A percentile compares a stretch with the other conserved stretches of the same genome.
phyloP scores from a whole-genome alignment of 2,113 vertebrate genomes.

The Tenrec ecaudatus region DNA sequence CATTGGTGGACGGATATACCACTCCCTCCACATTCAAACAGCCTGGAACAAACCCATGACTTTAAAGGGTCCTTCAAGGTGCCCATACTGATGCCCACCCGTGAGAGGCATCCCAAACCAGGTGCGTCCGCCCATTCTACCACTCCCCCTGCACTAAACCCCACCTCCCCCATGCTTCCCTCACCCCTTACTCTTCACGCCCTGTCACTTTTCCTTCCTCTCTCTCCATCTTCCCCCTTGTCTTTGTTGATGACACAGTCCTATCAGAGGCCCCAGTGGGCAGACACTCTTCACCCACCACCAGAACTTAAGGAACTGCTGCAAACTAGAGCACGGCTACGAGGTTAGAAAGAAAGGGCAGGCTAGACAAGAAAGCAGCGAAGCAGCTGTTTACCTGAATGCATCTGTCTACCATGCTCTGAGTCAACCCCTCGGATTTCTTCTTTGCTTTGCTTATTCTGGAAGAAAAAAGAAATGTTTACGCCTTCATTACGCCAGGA shows the following conservation, averaged over 20 bases:
- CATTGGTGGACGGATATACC: neutral
- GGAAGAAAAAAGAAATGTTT: neutral
- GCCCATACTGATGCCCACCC: neutral
- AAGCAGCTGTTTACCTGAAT: constrained; percentile 91
- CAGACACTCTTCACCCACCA: neutral
- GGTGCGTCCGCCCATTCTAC: neutral
- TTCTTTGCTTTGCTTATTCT: constrained; percentile 98
- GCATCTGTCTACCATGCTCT: constrained; percentile 99
- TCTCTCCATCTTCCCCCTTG: too few relatives aligned
- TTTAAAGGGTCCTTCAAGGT: neutral
- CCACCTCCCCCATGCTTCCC: too few relatives aligned
- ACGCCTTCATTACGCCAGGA: neutral
- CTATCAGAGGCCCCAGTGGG: neutral
- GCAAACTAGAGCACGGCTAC: neutral
- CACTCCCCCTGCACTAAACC: neutral
- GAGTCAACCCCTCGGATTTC: constrained; percentile 95
- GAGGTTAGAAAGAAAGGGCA: neutral
- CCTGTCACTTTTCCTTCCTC: neutral
- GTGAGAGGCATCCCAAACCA: neutral
- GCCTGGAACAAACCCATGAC: too few relatives aligned
- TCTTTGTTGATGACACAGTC: neutral
- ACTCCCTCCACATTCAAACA: neutral
- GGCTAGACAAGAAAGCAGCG: too few relatives aligned
- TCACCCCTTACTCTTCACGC: neutral
- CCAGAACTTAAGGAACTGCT: neutral